Conservation (phyloP, 2,797 vertebrate species). For the Poeciliopsis turneri region DNA sequence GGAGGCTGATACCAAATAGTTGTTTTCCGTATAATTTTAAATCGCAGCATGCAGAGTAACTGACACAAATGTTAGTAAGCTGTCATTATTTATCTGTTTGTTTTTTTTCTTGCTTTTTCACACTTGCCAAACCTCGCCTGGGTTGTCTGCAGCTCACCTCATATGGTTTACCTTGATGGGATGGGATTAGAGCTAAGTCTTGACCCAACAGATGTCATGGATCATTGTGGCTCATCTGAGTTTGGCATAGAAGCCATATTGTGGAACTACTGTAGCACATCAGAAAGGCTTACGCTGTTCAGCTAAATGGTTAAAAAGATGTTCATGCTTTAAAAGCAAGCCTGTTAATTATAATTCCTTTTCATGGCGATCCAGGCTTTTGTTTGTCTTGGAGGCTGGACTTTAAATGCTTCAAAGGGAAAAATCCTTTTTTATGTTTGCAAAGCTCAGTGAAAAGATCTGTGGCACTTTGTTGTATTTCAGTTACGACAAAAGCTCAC, state of each 20-base stretch:
- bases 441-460: slow-evolving; percentile 11
- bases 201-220: slow-evolving; percentile 57
- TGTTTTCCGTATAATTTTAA: background rate
- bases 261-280: slow-evolving; percentile 20
- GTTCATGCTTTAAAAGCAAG: slow-evolving; percentile 7
- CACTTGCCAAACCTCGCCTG: slow-evolving; percentile 7
- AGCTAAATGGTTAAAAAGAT: slow-evolving; percentile 28
- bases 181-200: slow-evolving; percentile 76
- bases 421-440: background rate
- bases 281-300: slow-evolving; percentile 40
- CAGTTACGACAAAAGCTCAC: background rate
- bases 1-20: background rate
- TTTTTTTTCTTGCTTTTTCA: slow-evolving; percentile 22
- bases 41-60: background rate
- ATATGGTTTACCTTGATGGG: slow-evolving; percentile 50
- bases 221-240: slow-evolving; percentile 68
- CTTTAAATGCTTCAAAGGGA: slow-evolving; percentile 14
- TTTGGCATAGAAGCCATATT: slow-evolving; percentile 55
- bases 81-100: background rate
- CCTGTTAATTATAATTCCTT: background rate
- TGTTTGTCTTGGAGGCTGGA: background rate
- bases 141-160: slow-evolving; percentile 24
- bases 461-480: background rate
- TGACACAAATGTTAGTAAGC: background rate
- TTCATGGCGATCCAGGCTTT: background rate